Base-by-base conservation (phyloP, 2,888 invertebrate genomes). In the Neoaliturus tenellus region DNA sequence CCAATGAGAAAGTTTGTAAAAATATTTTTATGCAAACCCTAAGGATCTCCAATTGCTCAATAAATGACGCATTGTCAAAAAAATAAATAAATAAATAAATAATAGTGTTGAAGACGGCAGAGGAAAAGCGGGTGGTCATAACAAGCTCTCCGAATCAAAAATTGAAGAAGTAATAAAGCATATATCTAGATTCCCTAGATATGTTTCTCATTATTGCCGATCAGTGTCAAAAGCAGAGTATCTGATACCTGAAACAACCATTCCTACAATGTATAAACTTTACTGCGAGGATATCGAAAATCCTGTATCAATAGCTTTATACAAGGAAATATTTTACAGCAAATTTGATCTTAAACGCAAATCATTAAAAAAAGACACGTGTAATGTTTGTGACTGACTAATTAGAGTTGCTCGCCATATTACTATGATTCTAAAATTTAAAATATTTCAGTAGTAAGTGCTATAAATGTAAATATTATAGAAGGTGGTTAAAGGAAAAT, bases 201-300 rank as follows among this genome's bases (percentile, higher is more conserved):
- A 82, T 48, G 25, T 71, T 48, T 82, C 82, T 28, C 82, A 82
- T n/a, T 82, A 82, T 48, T 82, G 82, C 25, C n/a, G 82, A 2
- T 28, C 33, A 62, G 51, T 2, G 17, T 28, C 82, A 23, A 71
- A 69, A 35, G 10, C 20, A 20, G 82, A 82, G 20, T 82, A 71
- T 71, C 25, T 82, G 1, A 1, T n/a, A 71, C 69, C 71, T 17
- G 82, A 58, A 2, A 81, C 82, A 62, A 82, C 82, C 8, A 14
- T 82, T 28, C 73, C 58, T 3, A 4, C 23, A 25, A 82, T 82
- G 75, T 82, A 82, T 55, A 69, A 81, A 69, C 25, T 81, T 4
- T 67, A 81, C 14, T 44, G 31, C 10, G 35, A 69, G 48, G 81
- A 81, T 48, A 5, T 44, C 48, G 48, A 48, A 82, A 71, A 48